Percentiles rank a stretch among this genome's conserved stretches.
Conservation (phyloP, 2,113 vertebrate species). For the Proterorhinus semilunaris region DNA sequence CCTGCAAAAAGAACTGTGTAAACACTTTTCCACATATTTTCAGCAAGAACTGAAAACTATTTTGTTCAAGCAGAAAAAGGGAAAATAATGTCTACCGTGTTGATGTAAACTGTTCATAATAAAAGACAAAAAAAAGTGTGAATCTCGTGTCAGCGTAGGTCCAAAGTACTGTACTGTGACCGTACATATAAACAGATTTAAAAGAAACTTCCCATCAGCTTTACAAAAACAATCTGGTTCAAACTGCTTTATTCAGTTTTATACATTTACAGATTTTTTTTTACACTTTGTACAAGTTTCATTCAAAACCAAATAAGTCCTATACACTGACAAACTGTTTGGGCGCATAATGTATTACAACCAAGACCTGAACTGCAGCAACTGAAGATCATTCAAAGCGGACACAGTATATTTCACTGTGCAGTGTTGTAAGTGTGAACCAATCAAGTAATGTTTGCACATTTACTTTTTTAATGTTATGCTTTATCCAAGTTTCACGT, state of each 20-base stretch:
- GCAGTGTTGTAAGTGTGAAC: neutral
- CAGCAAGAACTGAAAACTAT: neutral
- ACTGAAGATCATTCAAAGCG: no score
- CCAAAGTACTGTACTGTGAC: no score
- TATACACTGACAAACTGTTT: no score
- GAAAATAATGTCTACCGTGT: neutral
- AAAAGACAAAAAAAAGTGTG: neutral
- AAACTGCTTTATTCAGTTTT: constrained; percentile 1
- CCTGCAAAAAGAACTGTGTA: neutral
- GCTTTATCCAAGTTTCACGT: no score
- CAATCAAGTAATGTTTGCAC: no score
- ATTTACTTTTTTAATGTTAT: no score
- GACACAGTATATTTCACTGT: neutral
- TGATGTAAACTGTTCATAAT: constrained; percentile 1
- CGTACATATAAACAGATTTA: no score
- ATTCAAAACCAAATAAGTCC: no score
- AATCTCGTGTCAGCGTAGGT: neutral
- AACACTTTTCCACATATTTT: neutral
- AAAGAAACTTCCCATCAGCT: no score
- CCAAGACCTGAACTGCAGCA: no score
- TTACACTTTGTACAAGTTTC: neutral
- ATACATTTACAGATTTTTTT: neutral
- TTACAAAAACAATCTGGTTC: neutral
- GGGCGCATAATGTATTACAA: no score
- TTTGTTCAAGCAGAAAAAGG: neutral